phyloP scores from a whole-genome alignment of 2,113 vertebrate species.

The Ciconia stormi region DNA sequence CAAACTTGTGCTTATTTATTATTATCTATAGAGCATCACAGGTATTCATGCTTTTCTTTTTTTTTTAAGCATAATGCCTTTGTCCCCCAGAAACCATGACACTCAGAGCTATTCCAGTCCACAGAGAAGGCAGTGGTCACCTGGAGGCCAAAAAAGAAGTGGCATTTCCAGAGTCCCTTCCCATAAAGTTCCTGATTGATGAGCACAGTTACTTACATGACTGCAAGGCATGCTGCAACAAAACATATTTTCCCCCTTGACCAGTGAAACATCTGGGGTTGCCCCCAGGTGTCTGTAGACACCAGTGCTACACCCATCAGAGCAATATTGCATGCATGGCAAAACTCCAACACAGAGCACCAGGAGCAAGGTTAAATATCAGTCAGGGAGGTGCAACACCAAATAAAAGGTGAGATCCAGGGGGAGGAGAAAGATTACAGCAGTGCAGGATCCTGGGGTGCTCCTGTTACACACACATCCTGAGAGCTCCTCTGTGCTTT shows the following conservation, averaged over 20 bases:
- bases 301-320: neutral
- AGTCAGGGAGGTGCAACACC: neutral
- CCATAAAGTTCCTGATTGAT: neutral
- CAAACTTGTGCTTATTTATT: neutral
- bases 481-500: conserved; percentile 24
- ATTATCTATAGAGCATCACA: neutral
- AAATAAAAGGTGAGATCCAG: conserved; percentile 50
- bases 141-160: neutral
- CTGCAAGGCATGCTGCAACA: neutral
- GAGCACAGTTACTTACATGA: neutral
- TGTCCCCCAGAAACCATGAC: neutral
- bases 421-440: conserved; percentile 31
- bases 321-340: neutral
- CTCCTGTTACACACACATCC: conserved; percentile 32
- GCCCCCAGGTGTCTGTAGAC: neutral
- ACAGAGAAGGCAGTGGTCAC: neutral
- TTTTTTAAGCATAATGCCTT: neutral
- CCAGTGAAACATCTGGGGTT: conserved; percentile 12
- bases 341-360: conserved; percentile 22
- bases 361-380: conserved; percentile 25
- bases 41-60: neutral
- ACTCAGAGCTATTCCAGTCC: neutral
- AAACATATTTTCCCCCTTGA: neutral
- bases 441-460: conserved; percentile 20
- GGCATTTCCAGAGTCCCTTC: neutral